Percentiles rank a stretch among this genome's conserved stretches.
These are phyloP conservation scores for Lasioglossum lativentre DNA, from an alignment of 2,888 invertebrate genomes.

Conservation along the genomic window DNA sequence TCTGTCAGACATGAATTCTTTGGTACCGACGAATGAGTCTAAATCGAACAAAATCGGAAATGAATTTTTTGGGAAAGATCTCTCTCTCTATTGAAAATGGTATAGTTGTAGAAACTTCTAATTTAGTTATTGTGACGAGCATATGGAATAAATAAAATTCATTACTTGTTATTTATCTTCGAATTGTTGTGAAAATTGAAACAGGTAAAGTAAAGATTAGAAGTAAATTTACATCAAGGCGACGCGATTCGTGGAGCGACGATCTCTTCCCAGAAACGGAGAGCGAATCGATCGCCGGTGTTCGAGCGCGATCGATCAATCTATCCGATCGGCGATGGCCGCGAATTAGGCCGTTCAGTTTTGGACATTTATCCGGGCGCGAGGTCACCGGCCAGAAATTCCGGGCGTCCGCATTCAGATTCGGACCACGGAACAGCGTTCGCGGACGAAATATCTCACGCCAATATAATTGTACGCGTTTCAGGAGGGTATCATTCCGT, in stretches of 20 bases:
- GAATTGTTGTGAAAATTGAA: too few species aligned
- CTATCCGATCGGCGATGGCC: neutral
- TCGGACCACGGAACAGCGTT: slow-evolving; percentile 47
- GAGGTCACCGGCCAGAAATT: slow-evolving; percentile 17
- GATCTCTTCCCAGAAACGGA: neutral
- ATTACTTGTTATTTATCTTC: too few species aligned
- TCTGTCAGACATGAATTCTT: neutral
- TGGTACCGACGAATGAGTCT: neutral
- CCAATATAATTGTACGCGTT: slow-evolving; percentile 74
- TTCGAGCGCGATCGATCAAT: neutral
- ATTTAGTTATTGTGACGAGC: too few species aligned
- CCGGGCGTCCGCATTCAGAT: slow-evolving; percentile 33
- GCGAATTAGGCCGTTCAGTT: slow-evolving; percentile 24
- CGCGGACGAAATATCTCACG: slow-evolving; percentile 65
- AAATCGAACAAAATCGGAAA: neutral
- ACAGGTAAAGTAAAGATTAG: too few species aligned
- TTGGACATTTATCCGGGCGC: slow-evolving; percentile 16
- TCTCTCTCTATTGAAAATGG: too few species aligned
- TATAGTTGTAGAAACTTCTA: too few species aligned
- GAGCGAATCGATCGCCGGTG: neutral
- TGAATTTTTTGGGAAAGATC: too few species aligned
- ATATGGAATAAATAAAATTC: too few species aligned
- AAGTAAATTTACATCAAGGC: too few species aligned
- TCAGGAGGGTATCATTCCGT: slow-evolving; percentile 76
- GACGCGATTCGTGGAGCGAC: too few species aligned